These are phyloP conservation scores for Danio albolineatus DNA, from an alignment of 2,797 vertebrate species.

Conservation along the genomic window DNA sequence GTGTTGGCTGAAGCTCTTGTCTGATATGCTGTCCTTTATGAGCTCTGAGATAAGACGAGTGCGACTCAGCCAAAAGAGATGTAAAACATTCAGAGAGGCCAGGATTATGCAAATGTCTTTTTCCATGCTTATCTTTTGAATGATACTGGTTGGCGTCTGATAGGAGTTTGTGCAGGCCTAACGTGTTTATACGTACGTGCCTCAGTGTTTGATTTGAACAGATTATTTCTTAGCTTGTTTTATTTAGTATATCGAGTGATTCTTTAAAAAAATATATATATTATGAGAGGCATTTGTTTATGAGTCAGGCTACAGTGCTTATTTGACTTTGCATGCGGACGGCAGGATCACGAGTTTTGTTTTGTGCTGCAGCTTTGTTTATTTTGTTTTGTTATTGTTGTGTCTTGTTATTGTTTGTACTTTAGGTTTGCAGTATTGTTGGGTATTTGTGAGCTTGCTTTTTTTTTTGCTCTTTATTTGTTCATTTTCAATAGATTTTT, in stretches of 20 bases:
- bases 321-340: not conserved
- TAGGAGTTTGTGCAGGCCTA: not conserved
- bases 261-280: too few relatives aligned
- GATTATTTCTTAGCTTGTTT: not conserved
- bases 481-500: too few relatives aligned
- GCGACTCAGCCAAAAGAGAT: constrained; percentile 38
- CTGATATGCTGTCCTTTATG: constrained; percentile 9
- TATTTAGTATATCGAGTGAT: too few relatives aligned
- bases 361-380: not conserved
- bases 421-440: too few relatives aligned
- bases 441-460: too few relatives aligned
- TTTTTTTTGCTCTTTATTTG: too few relatives aligned
- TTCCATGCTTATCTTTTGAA: not conserved
- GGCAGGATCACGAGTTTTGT: not conserved
- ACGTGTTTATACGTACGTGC: not conserved
- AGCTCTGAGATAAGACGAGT: constrained; percentile 21
- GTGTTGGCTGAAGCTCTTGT: constrained; percentile 8
- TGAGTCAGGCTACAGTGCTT: constrained; percentile 1
- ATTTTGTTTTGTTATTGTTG: not conserved
- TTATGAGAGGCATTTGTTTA: not conserved
- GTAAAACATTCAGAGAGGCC: constrained; percentile 21
- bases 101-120: constrained; percentile 25
- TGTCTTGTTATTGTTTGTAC: not conserved
- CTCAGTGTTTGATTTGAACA: not conserved
- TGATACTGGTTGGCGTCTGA: not conserved